phyloP scores from a whole-genome alignment of 2,797 vertebrate genomes.

The Cyclopterus lumpus region DNA sequence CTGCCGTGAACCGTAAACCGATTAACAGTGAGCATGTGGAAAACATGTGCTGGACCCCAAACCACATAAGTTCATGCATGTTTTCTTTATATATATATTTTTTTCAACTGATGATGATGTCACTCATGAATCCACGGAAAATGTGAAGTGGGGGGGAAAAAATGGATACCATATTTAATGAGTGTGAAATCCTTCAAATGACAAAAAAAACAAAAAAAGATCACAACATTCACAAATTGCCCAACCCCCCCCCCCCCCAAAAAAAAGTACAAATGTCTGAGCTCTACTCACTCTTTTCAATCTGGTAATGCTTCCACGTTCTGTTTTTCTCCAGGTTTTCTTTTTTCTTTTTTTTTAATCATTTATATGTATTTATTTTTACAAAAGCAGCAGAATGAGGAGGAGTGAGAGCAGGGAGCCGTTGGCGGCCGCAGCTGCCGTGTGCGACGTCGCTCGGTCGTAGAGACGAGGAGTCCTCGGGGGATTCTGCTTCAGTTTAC shows the following conservation, averaged over 20 bases:
- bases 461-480: constrained; percentile 78
- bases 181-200: constrained; percentile 72
- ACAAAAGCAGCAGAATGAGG: constrained; percentile 79
- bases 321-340: constrained; percentile 47
- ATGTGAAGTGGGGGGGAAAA: not conserved
- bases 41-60: constrained; percentile 19
- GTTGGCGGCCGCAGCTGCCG: constrained; percentile 26
- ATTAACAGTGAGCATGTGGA: constrained; percentile 13
- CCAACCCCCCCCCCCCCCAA: not conserved
- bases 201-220: constrained; percentile 37
- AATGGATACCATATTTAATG: constrained; percentile 28
- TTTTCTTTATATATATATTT: not conserved
- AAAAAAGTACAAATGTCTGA: constrained; percentile 31
- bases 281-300: constrained; percentile 76
- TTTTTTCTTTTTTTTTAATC: constrained; percentile 22
- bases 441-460: constrained; percentile 56
- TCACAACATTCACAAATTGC: constrained; percentile 46
- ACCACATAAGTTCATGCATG: constrained; percentile 2
- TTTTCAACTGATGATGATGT: constrained; percentile 30
- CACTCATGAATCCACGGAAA: constrained; percentile 40
- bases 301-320: constrained; percentile 71
- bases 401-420: constrained; percentile 68
- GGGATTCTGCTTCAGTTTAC: constrained; percentile 84
- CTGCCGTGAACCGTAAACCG: constrained; percentile 40
- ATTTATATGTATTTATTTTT: constrained; percentile 49